Evolutionary conservation across 35 echinoderm and acorn worm genomes (phyloP), one percentile per base, ranked within the genome.

Genomic region (Lytechinus variegatus): DNA sequence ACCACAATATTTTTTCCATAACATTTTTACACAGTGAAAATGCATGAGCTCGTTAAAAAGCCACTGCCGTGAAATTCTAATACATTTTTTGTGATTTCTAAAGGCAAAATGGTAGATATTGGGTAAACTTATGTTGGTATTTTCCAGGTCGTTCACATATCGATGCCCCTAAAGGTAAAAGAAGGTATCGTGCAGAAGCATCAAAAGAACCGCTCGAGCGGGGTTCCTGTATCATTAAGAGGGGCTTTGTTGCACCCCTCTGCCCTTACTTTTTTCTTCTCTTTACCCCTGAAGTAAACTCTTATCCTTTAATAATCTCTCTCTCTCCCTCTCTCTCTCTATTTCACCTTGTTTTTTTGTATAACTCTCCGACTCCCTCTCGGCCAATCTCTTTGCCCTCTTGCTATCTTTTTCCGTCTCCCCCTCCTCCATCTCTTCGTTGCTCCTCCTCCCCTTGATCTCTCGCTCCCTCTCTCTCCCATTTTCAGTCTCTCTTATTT

Each of bases 191-290:
- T 79, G 66, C 14, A 79, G 1, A 79, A 16, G 19, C 66, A 24
- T 79, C 66, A 79, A 79, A 79, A 79, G 66, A 79, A 79, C 66
- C 66, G 66, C 66, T 79, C 6, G 66, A 79, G 66, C 66, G 66
- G n/a, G 66, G 66, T 79, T 79, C 66, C 66, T 79, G 66, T 7
- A 79, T 24, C 19, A 79, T 24, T 79, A 19, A 44, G 33, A 44
- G 66, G 66, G 66, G 66, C 66, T 79, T 79, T 79, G 66, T 79
- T 79, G 66, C 66, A 19, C 66, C 66, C 66, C 66, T 79, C 66
- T 79, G 16, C 16, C 19, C 24, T 79, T 79, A 1, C 66, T 79
- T 79, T 79, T 79, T 7, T 79, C 66, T 9, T 79, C 66, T 58
- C 10, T 56, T 56, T 8, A 11, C 55, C 55, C 11, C 55, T 11